These are phyloP conservation scores for Girardinichthys multiradiatus DNA, from an alignment of 2,113 vertebrate species.

Conservation along the genomic window DNA sequence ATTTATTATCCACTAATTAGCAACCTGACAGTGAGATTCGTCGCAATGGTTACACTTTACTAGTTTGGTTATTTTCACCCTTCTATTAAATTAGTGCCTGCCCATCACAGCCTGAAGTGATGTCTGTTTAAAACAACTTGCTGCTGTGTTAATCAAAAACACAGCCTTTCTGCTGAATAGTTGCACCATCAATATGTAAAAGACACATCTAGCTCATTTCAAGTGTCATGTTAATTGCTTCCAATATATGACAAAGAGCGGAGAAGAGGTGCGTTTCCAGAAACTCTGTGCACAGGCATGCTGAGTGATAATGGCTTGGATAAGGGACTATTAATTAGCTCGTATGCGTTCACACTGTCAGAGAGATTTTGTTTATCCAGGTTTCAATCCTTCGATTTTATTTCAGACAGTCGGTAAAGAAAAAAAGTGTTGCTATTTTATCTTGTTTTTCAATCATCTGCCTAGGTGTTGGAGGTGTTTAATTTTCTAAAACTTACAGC, in stretches of 20 bases:
- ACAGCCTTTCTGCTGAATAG: conserved; percentile 5
- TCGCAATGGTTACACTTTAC: conserved; percentile 30
- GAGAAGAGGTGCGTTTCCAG: conserved; percentile 25
- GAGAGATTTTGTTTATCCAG: conserved; percentile 39
- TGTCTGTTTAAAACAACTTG: conserved; percentile 40
- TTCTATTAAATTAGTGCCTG: conserved; percentile 65
- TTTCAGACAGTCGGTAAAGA: conserved; percentile 1
- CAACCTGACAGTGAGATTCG: conserved; percentile 50
- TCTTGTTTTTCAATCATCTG: background rate
- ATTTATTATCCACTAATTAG: conserved; percentile 62
- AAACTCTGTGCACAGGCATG: conserved; percentile 1
- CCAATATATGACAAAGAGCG: conserved; percentile 42
- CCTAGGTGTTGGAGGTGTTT: no score
- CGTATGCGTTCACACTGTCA: conserved; percentile 22
- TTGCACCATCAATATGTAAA: conserved; percentile 4
- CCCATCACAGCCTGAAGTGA: conserved; percentile 41
- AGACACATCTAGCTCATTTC: conserved; percentile 45
- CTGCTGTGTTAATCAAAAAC: conserved; percentile 49
- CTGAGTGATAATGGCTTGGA: conserved; percentile 33
- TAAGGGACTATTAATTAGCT: conserved; percentile 55
- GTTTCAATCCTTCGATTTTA: conserved; percentile 32
- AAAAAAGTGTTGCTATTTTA: conserved; percentile 1
- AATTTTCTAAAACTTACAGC: no score
- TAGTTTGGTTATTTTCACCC: conserved; percentile 48
- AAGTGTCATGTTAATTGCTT: conserved; percentile 55